Percentiles rank a stretch among this genome's conserved stretches.
These are phyloP conservation scores for Dendronephthya gigantea DNA, from an alignment of 64 coral and sea anemone genomes.

Conservation along the genomic window DNA sequence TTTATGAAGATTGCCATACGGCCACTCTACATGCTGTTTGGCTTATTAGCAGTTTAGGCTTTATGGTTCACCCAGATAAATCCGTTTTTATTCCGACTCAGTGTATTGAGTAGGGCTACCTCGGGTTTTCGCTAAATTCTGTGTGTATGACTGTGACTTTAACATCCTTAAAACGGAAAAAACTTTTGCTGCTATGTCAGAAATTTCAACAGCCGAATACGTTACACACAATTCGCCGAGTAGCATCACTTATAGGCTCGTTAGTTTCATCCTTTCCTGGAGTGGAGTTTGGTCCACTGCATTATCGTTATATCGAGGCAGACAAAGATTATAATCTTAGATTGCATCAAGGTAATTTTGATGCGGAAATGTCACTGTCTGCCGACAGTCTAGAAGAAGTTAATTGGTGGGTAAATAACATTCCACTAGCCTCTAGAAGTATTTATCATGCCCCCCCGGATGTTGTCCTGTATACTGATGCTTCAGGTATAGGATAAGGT, in stretches of 20 bases:
- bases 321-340: no score
- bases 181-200: slow-evolving; percentile 24
- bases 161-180: background rate
- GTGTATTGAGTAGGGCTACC: slow-evolving; percentile 31
- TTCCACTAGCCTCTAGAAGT: background rate
- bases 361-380: slow-evolving; percentile 8
- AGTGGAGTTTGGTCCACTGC: slow-evolving; percentile 25
- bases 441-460: background rate
- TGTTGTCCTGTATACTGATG: background rate
- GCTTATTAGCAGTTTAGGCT: slow-evolving; percentile 32
- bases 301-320: slow-evolving; percentile 13
- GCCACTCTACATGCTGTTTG: background rate
- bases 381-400: slow-evolving; percentile 23
- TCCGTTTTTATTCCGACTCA: slow-evolving; percentile 29
- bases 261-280: slow-evolving; percentile 27
- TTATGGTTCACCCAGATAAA: slow-evolving; percentile 32
- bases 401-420: slow-evolving; percentile 26
- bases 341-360: slow-evolving; percentile 29
- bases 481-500: background rate
- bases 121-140: slow-evolving; percentile 30
- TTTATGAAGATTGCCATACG: background rate
- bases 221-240: slow-evolving; percentile 22
- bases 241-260: slow-evolving; percentile 19
- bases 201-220: slow-evolving; percentile 11
- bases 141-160: slow-evolving; percentile 14